Evolutionary conservation across 2,888 invertebrate genomes (phyloP).

Genomic region (Zelleria hepariella): DNA sequence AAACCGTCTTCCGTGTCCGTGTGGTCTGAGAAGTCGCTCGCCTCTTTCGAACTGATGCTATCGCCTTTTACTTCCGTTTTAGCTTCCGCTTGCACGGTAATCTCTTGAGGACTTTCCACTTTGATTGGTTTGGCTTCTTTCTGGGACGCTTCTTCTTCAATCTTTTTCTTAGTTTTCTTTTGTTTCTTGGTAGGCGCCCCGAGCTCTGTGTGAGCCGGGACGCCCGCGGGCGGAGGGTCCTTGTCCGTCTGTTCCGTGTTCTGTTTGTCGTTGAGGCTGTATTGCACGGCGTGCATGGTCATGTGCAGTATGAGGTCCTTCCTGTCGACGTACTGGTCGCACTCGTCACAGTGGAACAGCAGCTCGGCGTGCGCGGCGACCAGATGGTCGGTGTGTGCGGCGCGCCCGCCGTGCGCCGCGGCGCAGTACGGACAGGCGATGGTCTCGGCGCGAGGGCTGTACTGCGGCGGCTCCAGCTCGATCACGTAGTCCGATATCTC

Average conservation of each 20-base stretch:
- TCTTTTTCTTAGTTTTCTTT: not conserved
- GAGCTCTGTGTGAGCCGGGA: not conserved
- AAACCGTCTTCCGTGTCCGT: slow-evolving; percentile 35
- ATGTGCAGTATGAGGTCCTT: slow-evolving; percentile 45
- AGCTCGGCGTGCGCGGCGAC: slow-evolving; percentile 31
- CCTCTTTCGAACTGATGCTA: not conserved
- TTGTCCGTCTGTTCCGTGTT: not conserved
- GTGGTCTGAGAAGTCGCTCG: slow-evolving; percentile 35
- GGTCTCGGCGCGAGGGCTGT: not conserved
- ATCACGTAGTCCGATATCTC: slow-evolving; percentile 11
- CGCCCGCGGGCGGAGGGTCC: not conserved
- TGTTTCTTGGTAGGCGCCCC: not conserved
- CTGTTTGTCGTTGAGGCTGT: not conserved
- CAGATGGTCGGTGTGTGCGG: slow-evolving; percentile 31
- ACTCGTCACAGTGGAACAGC: slow-evolving; percentile 54
- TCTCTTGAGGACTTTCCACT: not conserved
- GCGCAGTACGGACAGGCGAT: slow-evolving; percentile 19
- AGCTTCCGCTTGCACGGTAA: no score
- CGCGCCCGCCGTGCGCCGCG: slow-evolving; percentile 10
- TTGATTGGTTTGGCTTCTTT: not conserved
- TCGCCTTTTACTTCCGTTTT: not conserved
- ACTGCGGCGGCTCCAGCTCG: slow-evolving; percentile 7
- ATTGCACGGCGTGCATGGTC: slow-evolving; percentile 33
- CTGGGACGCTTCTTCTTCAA: not conserved
- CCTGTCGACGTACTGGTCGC: slow-evolving; percentile 39